Base-by-base conservation (phyloP, 2,888 invertebrate species). In the Clistopyga incitator region DNA sequence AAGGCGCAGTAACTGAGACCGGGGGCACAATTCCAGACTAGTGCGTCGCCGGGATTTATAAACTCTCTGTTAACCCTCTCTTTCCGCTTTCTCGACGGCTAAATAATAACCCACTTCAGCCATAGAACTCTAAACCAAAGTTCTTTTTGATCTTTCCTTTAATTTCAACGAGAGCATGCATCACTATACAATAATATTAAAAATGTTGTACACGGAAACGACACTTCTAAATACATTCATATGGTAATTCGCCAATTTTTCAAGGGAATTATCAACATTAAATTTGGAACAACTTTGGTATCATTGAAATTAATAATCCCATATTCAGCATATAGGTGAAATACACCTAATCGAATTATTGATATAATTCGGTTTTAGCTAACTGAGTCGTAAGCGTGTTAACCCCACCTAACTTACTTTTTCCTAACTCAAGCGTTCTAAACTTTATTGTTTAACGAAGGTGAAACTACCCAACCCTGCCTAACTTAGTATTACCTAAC, bases 41-140 rank as follows among this genome's bases (percentile, higher is more conserved):
- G 29, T 34, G 50, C 74, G 47, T 61, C 61, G 61, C 47, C n/a
- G 61, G 47, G 74, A 61, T 61, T 74, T 74, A 74, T 74, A 74
- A 74, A 61, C 74, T 74, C 72, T 59, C 61, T 10, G 34, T 61
- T 61, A 47, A n/a, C 15, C 47, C 8, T 10, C 50, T 54, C 20
- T 13, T 34, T 74, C 61, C 20, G 29, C 15, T 47, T 18, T 13
- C 13, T 34, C 74, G 61, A 15, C 23, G 29, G 13, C 8, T 23
- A 13, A 64, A 45, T 65, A 42, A 65, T 45, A 65, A 42, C 13
- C 42, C 6, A 20, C 23, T 42, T 3, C 42, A 64, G 23, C 42
- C 29, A 20, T 42, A 65, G 23, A 65, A 18, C 10, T 13, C 42
- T 23, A 56, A 15, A 56, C 56, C 25, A 25, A 25, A 25, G 25